These are phyloP conservation scores for Strix aluco DNA, from an alignment of 2,113 vertebrate species.

Conservation along the genomic window DNA sequence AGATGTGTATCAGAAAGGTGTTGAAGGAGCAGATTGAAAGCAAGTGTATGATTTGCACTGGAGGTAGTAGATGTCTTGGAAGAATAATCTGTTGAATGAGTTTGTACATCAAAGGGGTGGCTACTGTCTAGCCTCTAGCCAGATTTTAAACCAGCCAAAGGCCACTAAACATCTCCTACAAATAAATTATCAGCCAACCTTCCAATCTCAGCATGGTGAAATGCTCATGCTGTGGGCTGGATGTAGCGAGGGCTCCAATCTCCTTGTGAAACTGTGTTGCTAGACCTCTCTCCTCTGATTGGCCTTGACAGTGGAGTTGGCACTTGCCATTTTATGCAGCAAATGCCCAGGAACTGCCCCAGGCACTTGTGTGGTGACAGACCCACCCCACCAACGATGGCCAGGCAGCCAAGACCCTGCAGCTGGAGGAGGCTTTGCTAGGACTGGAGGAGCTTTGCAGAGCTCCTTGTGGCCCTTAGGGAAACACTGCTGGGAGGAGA, in stretches of 20 bases:
- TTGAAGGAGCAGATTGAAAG: neutral
- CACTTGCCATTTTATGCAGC: fast-evolving
- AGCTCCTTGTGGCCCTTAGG: neutral
- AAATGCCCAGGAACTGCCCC: fast-evolving
- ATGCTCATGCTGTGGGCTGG: neutral
- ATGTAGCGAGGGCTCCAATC: fast-evolving
- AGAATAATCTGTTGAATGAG: neutral
- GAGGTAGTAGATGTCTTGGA: neutral
- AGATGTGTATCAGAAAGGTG: neutral
- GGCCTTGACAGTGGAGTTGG: neutral
- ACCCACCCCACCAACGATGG: neutral
- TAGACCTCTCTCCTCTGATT: neutral
- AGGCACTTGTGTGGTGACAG: neutral
- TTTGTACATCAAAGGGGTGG: neutral
- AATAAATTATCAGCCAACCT: neutral
- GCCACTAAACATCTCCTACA: neutral
- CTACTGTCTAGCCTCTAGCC: neutral
- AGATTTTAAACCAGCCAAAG: neutral
- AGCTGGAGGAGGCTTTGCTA: neutral
- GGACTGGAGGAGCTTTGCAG: neutral
- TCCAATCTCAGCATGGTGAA: neutral
- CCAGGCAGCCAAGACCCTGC: fast-evolving
- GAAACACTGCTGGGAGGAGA: fast-evolving
- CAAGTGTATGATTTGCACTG: fast-evolving
- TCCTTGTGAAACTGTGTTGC: neutral